phyloP scores from a whole-genome alignment of 2,113 vertebrate species.

The Oxyruncus cristatus region DNA sequence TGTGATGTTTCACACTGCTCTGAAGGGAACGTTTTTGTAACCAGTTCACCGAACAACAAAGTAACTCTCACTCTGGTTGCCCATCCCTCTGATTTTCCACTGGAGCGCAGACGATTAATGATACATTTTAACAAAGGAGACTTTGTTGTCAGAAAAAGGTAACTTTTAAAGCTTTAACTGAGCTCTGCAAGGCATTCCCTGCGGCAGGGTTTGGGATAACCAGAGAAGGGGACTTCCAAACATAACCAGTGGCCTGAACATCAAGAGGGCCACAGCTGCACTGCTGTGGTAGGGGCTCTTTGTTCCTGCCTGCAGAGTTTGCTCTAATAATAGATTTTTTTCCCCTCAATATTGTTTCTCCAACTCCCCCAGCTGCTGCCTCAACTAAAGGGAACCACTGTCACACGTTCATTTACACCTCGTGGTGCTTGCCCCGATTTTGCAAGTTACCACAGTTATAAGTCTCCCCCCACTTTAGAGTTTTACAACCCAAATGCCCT shows the following conservation, averaged over 20 bases:
- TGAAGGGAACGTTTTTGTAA: neutral
- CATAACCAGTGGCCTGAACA: neutral
- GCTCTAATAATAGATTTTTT: neutral
- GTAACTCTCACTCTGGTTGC: neutral
- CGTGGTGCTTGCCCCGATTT: neutral
- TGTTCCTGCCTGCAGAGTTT: neutral
- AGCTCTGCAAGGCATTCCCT: neutral
- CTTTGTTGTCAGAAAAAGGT: neutral
- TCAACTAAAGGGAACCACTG: neutral
- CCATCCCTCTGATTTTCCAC: neutral
- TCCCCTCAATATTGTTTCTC: neutral
- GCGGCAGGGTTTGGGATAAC: neutral
- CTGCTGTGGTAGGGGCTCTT: neutral
- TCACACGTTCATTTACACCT: neutral
- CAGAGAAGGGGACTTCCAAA: neutral
- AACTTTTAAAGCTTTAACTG: neutral
- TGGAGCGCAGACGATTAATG: neutral
- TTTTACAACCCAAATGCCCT: neutral
- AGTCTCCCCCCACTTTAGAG: neutral
- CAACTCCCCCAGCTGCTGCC: neutral
- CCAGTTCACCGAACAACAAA: too few species aligned
- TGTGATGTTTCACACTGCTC: fast-evolving
- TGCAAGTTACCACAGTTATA: neutral
- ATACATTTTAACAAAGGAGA: neutral
- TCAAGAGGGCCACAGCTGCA: neutral